phyloP scores from a whole-genome alignment of 2,888 invertebrate species.

The Megastigmus dorsalis region DNA sequence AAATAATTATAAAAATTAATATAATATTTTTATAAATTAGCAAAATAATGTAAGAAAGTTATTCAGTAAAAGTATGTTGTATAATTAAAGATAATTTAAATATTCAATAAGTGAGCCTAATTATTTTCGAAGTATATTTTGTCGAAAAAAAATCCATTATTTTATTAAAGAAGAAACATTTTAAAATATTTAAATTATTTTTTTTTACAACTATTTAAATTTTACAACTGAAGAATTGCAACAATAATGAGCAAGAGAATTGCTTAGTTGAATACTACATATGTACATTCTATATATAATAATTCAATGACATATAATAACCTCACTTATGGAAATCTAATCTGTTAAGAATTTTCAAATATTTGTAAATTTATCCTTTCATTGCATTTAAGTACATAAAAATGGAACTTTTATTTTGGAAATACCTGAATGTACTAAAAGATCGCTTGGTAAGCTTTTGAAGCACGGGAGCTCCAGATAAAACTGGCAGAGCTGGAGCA shows the following conservation, averaged over 20 bases:
- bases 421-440: constrained; percentile 68
- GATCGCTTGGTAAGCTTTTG: constrained; percentile 68
- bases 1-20: no score
- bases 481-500: constrained; percentile 70
- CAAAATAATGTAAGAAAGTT: no score
- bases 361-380: no score
- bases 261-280: no score
- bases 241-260: no score
- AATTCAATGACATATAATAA: no score
- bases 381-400: neutral
- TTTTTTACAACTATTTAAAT: neutral
- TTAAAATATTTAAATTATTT: neutral
- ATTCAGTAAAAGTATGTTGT: no score
- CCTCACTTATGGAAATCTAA: no score
- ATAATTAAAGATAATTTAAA: no score
- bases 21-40: neutral
- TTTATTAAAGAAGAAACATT: neutral
- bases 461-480: constrained; percentile 68
- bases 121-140: neutral
- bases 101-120: neutral
- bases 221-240: no score
- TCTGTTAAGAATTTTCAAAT: no score
- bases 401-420: neutral
- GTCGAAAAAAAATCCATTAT: neutral
- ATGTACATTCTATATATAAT: no score